Evolutionary conservation across 2,888 invertebrate species (phyloP), one percentile per base, ranked within the genome.

Genomic region (Cryptocephalus primarius): DNA sequence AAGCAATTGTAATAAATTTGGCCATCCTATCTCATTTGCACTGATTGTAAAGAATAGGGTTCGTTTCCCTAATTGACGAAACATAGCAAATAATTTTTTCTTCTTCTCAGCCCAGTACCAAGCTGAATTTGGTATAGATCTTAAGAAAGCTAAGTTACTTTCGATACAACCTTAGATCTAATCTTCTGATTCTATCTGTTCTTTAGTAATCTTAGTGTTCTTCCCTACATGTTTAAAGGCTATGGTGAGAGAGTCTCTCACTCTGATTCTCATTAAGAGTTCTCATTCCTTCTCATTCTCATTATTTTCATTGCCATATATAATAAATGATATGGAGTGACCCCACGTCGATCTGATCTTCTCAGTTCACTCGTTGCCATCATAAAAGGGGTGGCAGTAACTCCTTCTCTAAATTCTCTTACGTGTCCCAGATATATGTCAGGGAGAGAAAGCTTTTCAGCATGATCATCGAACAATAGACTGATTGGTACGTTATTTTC

Each of bases 281-380:
- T 42, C n/a, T 42, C 42, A 32, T 11, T 42, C 31, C 32, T 8
- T 9, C 42, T 32, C 8, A 42, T 11, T 22, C 42, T 8, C 33
- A 42, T 42, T 33, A 42, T 42, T 14, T 42, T 42, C 33, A 32
- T 32, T 10, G 22, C 42, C n/a, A 42, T 12, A 14, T 32, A 42
- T 8, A 42, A 14, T 11, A 42, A 32, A 11, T 42, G 42, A 14
- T 14, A 8, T 10, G 42, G 8, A 9, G 31, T 42, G 9, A 42
- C 42, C 11, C 42, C 42, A 10, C 42, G 42, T 32, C 42, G 6
- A 31, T 42, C 42, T 8, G 32, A 32, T n/a, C 42, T n/a, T 14
- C 42, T n/a, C 8, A 42, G 9, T 33, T 42, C 42, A 33, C 42
- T 42, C 33, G 9, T 13, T 44, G 39, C 11, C n/a, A 31, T 32